phyloP scores from a whole-genome alignment of 2,113 vertebrate species.

The Eidolon helvum region DNA sequence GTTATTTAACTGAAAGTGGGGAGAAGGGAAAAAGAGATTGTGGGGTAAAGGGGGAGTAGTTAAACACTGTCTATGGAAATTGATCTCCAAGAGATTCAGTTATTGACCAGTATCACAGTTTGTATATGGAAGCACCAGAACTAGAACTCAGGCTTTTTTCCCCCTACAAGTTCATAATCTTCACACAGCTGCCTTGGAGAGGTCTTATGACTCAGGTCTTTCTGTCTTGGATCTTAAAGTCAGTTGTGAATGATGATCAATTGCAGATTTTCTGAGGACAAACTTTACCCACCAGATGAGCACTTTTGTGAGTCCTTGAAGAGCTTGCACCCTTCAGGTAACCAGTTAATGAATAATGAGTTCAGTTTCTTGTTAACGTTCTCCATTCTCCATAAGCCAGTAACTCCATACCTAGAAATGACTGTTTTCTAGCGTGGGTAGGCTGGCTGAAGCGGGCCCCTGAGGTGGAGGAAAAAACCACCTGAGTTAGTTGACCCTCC shows the following conservation, averaged over 20 bases:
- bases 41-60: background rate
- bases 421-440: background rate
- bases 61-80: background rate
- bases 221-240: background rate
- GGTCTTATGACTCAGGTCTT: background rate
- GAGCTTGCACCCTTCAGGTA: background rate
- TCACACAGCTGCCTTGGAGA: background rate
- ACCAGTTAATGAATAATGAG: background rate
- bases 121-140: background rate
- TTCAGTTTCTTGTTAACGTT: background rate
- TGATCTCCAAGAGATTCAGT: background rate
- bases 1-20: background rate
- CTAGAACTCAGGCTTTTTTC: background rate
- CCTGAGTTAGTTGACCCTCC: too few species aligned
- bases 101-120: background rate
- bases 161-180: background rate
- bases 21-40: background rate
- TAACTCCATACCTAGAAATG: background rate
- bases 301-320: background rate
- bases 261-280: background rate
- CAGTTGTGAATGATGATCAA: background rate
- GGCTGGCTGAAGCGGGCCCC: background rate
- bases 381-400: background rate
- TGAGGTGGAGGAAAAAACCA: background rate
- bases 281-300: background rate